Evolutionary conservation across 2,113 vertebrate species (phyloP), one percentile per base, ranked within the genome.

Genomic region (Alaudala cheleensis): DNA sequence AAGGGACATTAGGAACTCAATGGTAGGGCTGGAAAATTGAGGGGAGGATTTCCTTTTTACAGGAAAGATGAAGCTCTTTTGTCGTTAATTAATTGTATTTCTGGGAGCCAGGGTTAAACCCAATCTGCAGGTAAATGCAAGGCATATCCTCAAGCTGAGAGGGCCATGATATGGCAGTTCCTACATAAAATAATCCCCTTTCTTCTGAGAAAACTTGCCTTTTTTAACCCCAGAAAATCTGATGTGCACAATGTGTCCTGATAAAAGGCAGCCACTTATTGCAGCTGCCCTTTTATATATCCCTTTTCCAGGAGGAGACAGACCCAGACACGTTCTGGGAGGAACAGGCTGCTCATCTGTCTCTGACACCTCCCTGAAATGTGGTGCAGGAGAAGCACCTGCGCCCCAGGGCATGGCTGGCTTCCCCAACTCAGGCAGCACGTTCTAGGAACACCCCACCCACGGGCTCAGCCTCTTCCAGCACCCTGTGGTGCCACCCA

Each of bases 311-410:
- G 60, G 76, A 92, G 90, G 76, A 97, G 90, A 92, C 95, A 92
- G 88, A 64, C 8, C 70, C 95, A 92, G 93, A 74, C 96, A 84
- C 49, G 96, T 95, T 86, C 93, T 95, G 93, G 92, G 93, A 96
- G 93, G 90, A 95, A 8, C 82, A 67, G 79, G 79, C 90, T 93
- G 90, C 61, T 71, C 4, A 21, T 83, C 87, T 91, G 89, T 15
- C 81, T 95, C 93, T 88, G 88, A 33, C 93, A 81, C 79, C 92
- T 95, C 95, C 94, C 92, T 90, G 93, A n/a, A 86, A 83, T 23
- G 49, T 0, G 44, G 58, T 1, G 54, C 85, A 64, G 12, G 37
- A 19, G 54, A 16, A 81, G 92, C 88, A 31, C 31, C 82, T 83
- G 5, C 0, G 8, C 94, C 5, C 3, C 76, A 4, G 90, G 96